Evolutionary conservation across 2,888 invertebrate species (phyloP).

Genomic region (Drosophila koepferae): DNA sequence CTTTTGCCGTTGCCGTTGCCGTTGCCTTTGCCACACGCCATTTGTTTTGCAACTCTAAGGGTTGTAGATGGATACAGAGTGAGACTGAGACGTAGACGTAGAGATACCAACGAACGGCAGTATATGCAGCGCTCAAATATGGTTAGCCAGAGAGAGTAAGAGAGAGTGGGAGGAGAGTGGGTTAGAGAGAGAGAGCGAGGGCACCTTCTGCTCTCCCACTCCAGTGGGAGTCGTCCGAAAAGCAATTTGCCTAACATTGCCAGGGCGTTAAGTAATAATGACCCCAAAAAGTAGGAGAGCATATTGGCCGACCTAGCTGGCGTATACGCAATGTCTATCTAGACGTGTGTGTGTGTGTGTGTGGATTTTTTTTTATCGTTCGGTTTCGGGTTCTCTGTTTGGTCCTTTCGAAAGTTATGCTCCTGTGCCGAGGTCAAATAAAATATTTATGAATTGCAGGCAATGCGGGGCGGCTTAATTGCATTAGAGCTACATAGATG

Average conservation of each 20-base stretch:
- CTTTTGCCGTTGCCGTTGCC: slow-evolving; percentile 56
- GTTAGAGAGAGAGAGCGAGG: not conserved
- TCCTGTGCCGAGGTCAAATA: slow-evolving; percentile 67
- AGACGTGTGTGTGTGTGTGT: slow-evolving; percentile 5
- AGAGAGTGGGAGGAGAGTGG: not conserved
- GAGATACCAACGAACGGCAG: slow-evolving; percentile 42
- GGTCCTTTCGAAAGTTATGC: slow-evolving; percentile 37
- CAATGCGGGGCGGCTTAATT: slow-evolving; percentile 64
- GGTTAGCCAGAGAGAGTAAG: slow-evolving; percentile 43
- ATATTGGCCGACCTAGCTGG: slow-evolving; percentile 58
- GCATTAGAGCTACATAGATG: slow-evolving; percentile 65
- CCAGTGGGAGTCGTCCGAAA: slow-evolving; percentile 36
- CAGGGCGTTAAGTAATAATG: slow-evolving; percentile 76
- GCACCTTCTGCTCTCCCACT: slow-evolving; percentile 21
- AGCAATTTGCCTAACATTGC: slow-evolving; percentile 77
- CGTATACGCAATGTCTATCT: slow-evolving; percentile 70
- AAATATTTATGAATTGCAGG: slow-evolving; percentile 77
- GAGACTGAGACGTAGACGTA: slow-evolving; percentile 11
- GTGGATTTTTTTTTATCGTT: slow-evolving; percentile 20
- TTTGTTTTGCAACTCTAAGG: slow-evolving; percentile 49
- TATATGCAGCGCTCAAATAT: slow-evolving; percentile 70
- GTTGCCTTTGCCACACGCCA: slow-evolving; percentile 51
- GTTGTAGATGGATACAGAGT: slow-evolving; percentile 27
- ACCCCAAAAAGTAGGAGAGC: slow-evolving; percentile 58
- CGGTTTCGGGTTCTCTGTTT: slow-evolving; percentile 28